Conservation (phyloP, 1,140 invertebrate species). For the Lethrus apterus region DNA sequence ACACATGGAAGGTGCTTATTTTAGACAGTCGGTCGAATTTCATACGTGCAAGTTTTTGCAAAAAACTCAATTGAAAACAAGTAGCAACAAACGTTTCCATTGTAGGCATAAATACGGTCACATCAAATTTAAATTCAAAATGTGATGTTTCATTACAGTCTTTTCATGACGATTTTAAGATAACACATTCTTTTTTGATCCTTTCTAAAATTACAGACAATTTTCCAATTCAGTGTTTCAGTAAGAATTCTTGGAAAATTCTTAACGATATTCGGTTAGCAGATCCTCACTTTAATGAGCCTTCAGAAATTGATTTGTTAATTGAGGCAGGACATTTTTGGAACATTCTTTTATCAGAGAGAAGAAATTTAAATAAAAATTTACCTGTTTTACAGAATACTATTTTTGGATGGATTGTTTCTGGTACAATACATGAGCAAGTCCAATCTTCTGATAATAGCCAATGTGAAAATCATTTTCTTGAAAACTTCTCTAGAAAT, state of each 20-base stretch:
- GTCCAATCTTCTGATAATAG: slow-evolving; percentile 20
- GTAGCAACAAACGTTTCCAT: background rate
- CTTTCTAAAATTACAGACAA: slow-evolving; percentile 16
- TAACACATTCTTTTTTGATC: slow-evolving; percentile 10
- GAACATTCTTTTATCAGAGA: slow-evolving; percentile 21
- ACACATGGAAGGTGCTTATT: too few species aligned
- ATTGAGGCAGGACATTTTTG: slow-evolving; percentile 27
- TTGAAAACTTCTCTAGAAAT: slow-evolving; percentile 9
- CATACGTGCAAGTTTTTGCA: too few species aligned
- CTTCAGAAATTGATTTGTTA: slow-evolving; percentile 25
- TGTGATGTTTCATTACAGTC: slow-evolving; percentile 6
- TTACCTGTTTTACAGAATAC: slow-evolving; percentile 32
- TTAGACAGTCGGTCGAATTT: too few species aligned
- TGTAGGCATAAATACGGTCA: background rate
- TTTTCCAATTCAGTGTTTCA: slow-evolving; percentile 16
- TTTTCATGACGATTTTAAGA: slow-evolving; percentile 7
- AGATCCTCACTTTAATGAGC: slow-evolving; percentile 22
- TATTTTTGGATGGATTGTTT: slow-evolving; percentile 31
- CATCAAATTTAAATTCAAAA: background rate
- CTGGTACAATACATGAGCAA: slow-evolving; percentile 12
- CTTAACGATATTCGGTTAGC: slow-evolving; percentile 23
- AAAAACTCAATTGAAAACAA: too few species aligned
- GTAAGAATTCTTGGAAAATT: slow-evolving; percentile 18
- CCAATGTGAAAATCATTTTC: slow-evolving; percentile 26
- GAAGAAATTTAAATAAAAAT: slow-evolving; percentile 23